Base-by-base conservation (phyloP, 1,140 invertebrate genomes). In the Chrysoperla carnea region DNA sequence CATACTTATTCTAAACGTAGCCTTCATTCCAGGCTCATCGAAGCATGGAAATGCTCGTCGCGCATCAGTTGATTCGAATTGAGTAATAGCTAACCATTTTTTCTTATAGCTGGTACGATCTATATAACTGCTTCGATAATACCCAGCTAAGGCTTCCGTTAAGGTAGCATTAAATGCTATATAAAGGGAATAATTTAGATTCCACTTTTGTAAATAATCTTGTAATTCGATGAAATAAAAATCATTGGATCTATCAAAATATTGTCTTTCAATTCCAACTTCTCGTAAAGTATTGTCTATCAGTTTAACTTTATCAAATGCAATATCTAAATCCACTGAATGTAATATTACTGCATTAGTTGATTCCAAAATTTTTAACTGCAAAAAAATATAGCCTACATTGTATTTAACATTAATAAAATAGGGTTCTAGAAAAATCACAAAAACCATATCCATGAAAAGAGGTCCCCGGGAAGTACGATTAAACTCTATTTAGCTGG, bases 31-130 rank as follows among this genome's bases (percentile, higher is more conserved):
- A 0, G 93, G 93, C 55, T 97, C 93, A 58, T 97, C 94, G 56
- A 96, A 94, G 61, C 91, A 96, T 0, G 92, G 92, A 59, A 96
- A 96, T 1, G 84, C 90, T 40, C 78, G 69, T 41, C 92, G 71
- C 0, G 92, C 92, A 47, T 85, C 74, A 0, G 77, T 85, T 0
- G 88, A 70, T 56, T 95, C 81, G 52, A 96, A 91, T 55, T 95
- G 89, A 0, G 88, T 92, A 0, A 81, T 68, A 1, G 81, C 78
- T 14, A 93, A 52, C 71, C 82, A 87, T 81, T 68, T 76, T 45
- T 70, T 75, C 35, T 66, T 56, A 15, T 75, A 70, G 11, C 64
- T 66, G 9, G 60, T 59, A n/a, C 66, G 63, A 49, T 80, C 73
- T 7, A 67, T 59, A 54, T 91, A 93, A 9, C 70, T 76, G 56